These are phyloP conservation scores for Lumbricus terrestris DNA, from an alignment of 2,888 invertebrate genomes.

Conservation along the genomic window DNA sequence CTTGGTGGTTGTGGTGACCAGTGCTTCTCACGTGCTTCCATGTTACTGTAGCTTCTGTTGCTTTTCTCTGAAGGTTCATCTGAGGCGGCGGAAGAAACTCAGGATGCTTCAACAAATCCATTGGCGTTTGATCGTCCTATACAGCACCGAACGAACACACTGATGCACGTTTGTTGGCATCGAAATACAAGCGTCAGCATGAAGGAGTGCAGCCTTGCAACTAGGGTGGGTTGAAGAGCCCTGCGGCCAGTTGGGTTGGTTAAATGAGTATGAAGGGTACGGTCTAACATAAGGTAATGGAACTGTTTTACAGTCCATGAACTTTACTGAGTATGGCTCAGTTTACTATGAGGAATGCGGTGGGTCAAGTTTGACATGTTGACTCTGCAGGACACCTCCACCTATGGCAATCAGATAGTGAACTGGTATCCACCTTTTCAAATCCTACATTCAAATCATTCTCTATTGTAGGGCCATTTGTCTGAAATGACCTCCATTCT, in stretches of 20 bases:
- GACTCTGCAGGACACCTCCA: background rate
- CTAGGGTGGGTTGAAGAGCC: conserved; percentile 64
- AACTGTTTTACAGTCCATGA: background rate
- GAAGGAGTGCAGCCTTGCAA: conserved; percentile 71
- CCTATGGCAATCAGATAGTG: background rate
- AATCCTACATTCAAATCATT: too few relatives aligned
- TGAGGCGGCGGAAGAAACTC: conserved; percentile 52
- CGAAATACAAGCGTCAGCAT: conserved; percentile 79
- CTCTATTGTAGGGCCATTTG: too few relatives aligned
- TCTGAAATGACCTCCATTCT: too few relatives aligned
- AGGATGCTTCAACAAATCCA: conserved; percentile 39
- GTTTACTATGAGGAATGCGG: background rate
- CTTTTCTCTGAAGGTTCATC: conserved; percentile 47
- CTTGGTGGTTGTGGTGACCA: background rate
- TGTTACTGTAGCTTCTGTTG: background rate
- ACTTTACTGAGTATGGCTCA: background rate
- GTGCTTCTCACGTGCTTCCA: background rate
- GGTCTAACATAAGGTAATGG: background rate
- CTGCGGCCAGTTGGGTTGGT: background rate
- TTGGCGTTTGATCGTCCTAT: conserved; percentile 49
- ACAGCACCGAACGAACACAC: conserved; percentile 60
- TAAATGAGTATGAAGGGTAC: background rate
- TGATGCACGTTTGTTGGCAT: conserved; percentile 97
- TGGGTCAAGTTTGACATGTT: background rate
- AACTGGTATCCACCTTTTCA: background rate